Evolutionary conservation across 2,113 vertebrate genomes (phyloP), one percentile per base, ranked within the genome.

Genomic region (Ibidorhyncha struthersii): DNA sequence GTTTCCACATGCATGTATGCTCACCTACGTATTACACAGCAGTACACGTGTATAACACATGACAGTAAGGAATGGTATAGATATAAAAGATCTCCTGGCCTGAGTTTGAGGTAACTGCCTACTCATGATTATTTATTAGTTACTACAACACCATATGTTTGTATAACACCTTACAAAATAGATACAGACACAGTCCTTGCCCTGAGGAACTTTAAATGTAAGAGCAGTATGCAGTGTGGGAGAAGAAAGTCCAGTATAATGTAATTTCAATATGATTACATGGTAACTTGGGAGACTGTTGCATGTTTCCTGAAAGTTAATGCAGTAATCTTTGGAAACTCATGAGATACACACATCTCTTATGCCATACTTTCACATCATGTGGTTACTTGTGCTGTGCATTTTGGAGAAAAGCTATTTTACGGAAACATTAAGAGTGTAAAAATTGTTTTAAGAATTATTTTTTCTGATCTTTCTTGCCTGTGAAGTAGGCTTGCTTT

Each of bases 401-500:
- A 50, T 93, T 79, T 94, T 82, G 23, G 71, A 91, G 63, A 90
- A 93, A 91, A 90, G 29, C 32, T 89, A 73, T 62, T 95, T 85
- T 88, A 94, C 8, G 26, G 72, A 85, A 95, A 89, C 20, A 70
- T 59, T 53, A 74, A 47, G 63, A 86, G 41, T 58, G 38, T 47
- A 91, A 96, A 95, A 96, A 79, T 83, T 88, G 59, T 95, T 74
- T 92, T 86, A 95, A 89, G 88, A 92, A 86, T 66, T 87, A 70
- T 86, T 90, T 95, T 94, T 95, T 95, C 91, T 96, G 74, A 89
- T 95, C 53, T 96, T 95, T 76, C 34, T 67, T 71, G 49, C 87
- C 72, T 95, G 53, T 94, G 84, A 97, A 92, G 77, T 84, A 70
- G 69, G 47, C 63, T 94, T 95, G 86, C 90, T 94, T 93, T 96